Evolutionary conservation across 2,113 vertebrate species (phyloP).

Genomic region (Bufo bufo): DNA sequence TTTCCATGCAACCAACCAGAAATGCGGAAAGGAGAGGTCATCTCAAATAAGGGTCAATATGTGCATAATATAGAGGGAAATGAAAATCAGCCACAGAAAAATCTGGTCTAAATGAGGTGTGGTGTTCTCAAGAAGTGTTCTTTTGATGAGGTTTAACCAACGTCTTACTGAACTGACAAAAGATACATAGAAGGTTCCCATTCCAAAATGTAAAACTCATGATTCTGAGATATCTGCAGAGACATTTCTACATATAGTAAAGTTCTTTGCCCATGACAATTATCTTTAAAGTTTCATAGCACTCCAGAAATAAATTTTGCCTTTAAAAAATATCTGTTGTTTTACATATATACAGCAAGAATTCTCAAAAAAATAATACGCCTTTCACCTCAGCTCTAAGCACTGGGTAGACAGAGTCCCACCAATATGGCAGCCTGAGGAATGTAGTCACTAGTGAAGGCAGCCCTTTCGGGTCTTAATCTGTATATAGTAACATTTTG

Average conservation of each 20-base stretch:
- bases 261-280: background rate
- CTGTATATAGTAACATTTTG: background rate
- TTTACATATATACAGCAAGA: too few species aligned
- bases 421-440: background rate
- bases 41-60: too few species aligned
- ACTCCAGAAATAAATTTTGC: background rate
- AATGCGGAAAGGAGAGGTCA: too few species aligned
- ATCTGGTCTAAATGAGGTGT: too few species aligned
- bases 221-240: background rate
- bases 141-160: background rate
- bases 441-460: background rate
- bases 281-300: background rate
- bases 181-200: background rate
- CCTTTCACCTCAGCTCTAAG: background rate
- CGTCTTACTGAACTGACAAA: background rate
- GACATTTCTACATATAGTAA: background rate
- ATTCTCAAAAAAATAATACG: too few species aligned
- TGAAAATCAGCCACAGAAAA: too few species aligned
- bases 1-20: too few species aligned
- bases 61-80: too few species aligned
- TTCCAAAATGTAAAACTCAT: background rate
- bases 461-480: background rate
- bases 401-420: background rate
- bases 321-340: background rate
- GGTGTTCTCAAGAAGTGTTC: background rate